Conservation (phyloP, 2,888 invertebrate genomes). For the Pocota personata region DNA sequence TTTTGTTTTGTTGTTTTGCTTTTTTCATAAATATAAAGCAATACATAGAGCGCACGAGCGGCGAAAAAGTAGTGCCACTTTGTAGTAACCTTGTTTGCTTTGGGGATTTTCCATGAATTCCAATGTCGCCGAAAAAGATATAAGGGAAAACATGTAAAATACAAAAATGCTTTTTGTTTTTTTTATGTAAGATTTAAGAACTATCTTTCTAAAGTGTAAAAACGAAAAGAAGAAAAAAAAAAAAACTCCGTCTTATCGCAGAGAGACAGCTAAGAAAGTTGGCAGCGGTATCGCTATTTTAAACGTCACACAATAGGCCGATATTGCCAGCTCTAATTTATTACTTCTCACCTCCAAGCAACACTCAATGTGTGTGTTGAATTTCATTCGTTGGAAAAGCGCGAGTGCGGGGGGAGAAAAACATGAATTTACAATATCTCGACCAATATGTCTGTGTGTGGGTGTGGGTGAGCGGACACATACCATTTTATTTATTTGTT, state of each 20-base stretch:
- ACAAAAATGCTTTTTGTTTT: not conserved
- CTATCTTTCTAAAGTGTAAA: too few relatives aligned
- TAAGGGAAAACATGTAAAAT: slow-evolving; percentile 3
- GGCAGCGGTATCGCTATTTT: slow-evolving; percentile 12
- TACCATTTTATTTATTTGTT: slow-evolving; percentile 23
- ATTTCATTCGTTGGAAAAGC: not conserved
- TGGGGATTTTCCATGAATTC: slow-evolving; percentile 67
- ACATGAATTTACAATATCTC: slow-evolving; percentile 25
- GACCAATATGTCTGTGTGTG: not conserved
- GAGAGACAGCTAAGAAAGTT: not conserved
- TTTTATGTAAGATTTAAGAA: not conserved
- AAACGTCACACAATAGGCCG: slow-evolving; percentile 20
- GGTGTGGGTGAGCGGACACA: not conserved
- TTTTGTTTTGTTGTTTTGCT: not conserved
- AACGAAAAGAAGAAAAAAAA: too few relatives aligned
- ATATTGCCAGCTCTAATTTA: slow-evolving; percentile 37
- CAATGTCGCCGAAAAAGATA: slow-evolving; percentile 25
- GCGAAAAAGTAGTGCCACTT: slow-evolving; percentile 45
- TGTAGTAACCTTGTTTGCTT: slow-evolving; percentile 54
- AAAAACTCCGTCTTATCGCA: slow-evolving; percentile 1
- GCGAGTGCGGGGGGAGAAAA: not conserved
- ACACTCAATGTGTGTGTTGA: not conserved
- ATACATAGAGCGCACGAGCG: slow-evolving; percentile 26
- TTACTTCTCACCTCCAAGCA: not conserved
- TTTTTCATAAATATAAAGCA: not conserved